Percentiles rank a stretch among this genome's conserved stretches.
phyloP scores from a whole-genome alignment of 2,113 vertebrate genomes.

The Zosterops hypoxanthus region DNA sequence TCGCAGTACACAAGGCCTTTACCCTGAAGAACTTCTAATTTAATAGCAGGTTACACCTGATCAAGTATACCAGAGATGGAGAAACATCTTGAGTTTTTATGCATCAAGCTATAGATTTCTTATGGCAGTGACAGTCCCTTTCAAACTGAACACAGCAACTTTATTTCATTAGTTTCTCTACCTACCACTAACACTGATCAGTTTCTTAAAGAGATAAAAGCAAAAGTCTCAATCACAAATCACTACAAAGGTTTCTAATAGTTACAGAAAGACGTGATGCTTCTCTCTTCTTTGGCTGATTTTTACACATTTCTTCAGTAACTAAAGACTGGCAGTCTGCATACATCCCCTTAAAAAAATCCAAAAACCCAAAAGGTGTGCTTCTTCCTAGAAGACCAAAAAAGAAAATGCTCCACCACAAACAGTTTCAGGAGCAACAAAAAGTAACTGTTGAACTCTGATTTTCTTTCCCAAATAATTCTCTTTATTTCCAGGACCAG shows the following conservation, averaged over 20 bases:
- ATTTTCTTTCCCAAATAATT: not conserved
- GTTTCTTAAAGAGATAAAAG: not conserved
- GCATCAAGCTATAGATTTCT: not conserved
- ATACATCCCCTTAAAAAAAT: fast-evolving
- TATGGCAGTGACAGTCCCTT: not conserved
- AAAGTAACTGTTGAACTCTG: not conserved
- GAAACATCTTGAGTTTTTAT: not conserved
- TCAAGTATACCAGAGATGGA: not conserved
- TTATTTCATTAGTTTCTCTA: not conserved
- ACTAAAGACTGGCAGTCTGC: not conserved
- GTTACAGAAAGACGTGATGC: fast-evolving
- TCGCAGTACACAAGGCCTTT: not conserved
- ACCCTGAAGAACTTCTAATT: not conserved
- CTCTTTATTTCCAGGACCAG: not conserved
- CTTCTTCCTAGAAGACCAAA: not conserved
- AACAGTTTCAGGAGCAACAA: not conserved
- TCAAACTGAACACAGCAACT: not conserved
- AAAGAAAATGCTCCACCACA: not conserved
- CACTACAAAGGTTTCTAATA: not conserved
- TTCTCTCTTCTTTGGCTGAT: not conserved
- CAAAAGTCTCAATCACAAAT: not conserved
- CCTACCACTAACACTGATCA: not conserved
- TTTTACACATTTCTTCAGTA: not conserved
- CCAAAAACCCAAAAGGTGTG: not conserved
- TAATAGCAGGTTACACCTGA: not conserved